Base-by-base conservation (phyloP, 2,113 vertebrate genomes). In the Coryphaenoides rupestris region DNA sequence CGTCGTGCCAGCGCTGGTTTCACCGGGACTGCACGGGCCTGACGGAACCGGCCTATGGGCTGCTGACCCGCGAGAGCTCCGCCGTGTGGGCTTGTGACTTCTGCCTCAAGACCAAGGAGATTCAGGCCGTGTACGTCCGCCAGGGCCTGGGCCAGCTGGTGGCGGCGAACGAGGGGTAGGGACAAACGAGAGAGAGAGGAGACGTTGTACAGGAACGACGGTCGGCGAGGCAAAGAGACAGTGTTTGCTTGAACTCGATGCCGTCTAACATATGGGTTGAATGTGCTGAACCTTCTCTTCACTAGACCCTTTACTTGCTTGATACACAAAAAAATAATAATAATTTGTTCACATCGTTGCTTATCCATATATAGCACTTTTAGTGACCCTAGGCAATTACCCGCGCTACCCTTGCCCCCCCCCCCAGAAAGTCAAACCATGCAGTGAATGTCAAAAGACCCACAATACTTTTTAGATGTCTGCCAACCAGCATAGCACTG, bases 101-200 rank as follows among this genome's bases (percentile, higher is more conserved):
- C 84, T 99, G 96, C 86, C 95, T 99, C 75, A 99, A 98, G 84
- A 96, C 92, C n/a, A 99, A 99, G 92, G 96, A 99, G 89, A 98
- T 99, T 77, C 96, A 99, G 80, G 94, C 96, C 0, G 96, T 99
- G 60, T 98, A 96, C 66, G 91, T 98, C 70, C 94, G 96, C 0
- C 95, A 98, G 86, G 93, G 92, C 72, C 81, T 99, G 90, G 95
- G 96, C 54, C 96, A 99, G 82, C 82, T 98, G 70, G 96, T 98
- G 80, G 95, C 94, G 0, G 96, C 96, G 69, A 98, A 95, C 0
- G 96, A 98, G 0, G 96, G 96, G 63, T 98, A 92, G 93, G 70
- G 15, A 52, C 12, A 6, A 66, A 56, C 28, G 52, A n/a, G 17
- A 13, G 17, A 13, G 21, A 66, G 62, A 49, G 40, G 50, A 52